Percentiles rank a stretch among this genome's conserved stretches.
Conservation (phyloP, 2,113 vertebrate genomes). For the Megalops atlanticus region DNA sequence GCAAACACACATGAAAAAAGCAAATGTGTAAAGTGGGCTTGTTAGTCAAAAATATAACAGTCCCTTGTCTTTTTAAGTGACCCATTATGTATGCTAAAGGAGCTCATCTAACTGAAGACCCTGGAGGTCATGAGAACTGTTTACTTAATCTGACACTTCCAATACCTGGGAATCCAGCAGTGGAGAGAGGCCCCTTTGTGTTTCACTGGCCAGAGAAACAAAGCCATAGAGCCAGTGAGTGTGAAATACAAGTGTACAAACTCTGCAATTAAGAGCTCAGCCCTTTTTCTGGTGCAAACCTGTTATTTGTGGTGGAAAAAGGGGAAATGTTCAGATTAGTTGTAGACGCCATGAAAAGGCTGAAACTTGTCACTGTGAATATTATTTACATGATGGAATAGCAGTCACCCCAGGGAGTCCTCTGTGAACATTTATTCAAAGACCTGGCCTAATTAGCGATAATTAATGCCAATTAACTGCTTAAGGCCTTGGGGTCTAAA, state of each 20-base stretch:
- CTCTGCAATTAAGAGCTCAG: slow-evolving; percentile 70
- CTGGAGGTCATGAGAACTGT: slow-evolving; percentile 72
- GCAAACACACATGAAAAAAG: neutral
- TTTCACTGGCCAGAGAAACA: slow-evolving; percentile 51
- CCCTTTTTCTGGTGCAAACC: slow-evolving; percentile 47
- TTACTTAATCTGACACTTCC: slow-evolving; percentile 60
- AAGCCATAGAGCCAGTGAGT: slow-evolving; percentile 46
- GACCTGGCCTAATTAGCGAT: slow-evolving; percentile 53
- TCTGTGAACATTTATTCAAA: slow-evolving; percentile 49
- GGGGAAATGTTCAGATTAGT: slow-evolving; percentile 63
- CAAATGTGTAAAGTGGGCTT: neutral
- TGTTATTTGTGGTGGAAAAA: slow-evolving; percentile 23
- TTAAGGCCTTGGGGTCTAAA: slow-evolving; percentile 41
- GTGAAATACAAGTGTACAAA: slow-evolving; percentile 50
- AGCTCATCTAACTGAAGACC: slow-evolving; percentile 1
- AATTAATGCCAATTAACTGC: slow-evolving; percentile 57
- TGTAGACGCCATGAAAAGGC: slow-evolving; percentile 54
- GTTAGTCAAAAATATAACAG: neutral
- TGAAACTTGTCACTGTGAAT: slow-evolving; percentile 60
- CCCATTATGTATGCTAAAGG: slow-evolving; percentile 30
- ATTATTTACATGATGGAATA: slow-evolving; percentile 57
- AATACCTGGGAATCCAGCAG: slow-evolving; percentile 53
- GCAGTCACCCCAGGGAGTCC: slow-evolving; percentile 53
- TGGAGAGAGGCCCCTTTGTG: slow-evolving; percentile 59
- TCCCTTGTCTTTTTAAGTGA: neutral